A percentile compares a stretch with the other conserved stretches of the same genome.
These are phyloP conservation scores for Nesidiocoris tenuis DNA, from an alignment of 2,888 invertebrate species.

Conservation along the genomic window DNA sequence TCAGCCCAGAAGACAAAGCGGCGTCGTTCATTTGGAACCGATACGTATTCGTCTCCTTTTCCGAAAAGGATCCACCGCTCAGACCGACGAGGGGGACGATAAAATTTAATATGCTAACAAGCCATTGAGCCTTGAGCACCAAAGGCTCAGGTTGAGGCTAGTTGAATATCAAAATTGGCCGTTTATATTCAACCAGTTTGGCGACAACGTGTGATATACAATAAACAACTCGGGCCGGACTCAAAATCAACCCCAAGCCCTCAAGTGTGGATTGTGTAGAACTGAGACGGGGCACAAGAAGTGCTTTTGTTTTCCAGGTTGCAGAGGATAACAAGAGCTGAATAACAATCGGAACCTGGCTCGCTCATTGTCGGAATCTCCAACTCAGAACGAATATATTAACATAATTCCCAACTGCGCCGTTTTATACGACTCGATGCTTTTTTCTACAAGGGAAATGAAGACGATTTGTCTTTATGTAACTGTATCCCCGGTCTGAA, in stretches of 20 bases:
- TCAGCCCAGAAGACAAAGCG: too few species aligned
- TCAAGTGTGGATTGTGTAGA: too few species aligned
- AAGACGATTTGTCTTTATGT: constrained; percentile 43
- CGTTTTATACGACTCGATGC: constrained; percentile 24
- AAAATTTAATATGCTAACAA: constrained; percentile 41
- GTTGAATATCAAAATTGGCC: constrained; percentile 42
- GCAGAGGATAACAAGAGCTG: constrained; percentile 31
- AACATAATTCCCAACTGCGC: constrained; percentile 34
- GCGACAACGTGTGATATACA: constrained; percentile 43
- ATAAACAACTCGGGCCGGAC: constrained; percentile 33
- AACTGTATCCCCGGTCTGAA: constrained; percentile 30
- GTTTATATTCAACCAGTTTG: constrained; percentile 41
- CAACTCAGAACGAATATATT: constrained; percentile 39
- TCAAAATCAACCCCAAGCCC: constrained; percentile 21
- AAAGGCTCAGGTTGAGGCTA: constrained; percentile 21
- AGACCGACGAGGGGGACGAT: constrained; percentile 2
- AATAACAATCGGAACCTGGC: constrained; percentile 36
- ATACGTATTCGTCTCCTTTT: constrained; percentile 8
- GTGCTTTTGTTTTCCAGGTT: constrained; percentile 37
- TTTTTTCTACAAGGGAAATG: constrained; percentile 42
- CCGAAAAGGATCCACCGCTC: constrained; percentile 4
- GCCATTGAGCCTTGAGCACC: background rate
- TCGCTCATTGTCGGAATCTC: constrained; percentile 38
- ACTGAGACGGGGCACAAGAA: background rate
- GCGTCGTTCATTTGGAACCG: background rate